A percentile compares a stretch with the other conserved stretches of the same genome.
These are phyloP conservation scores for Zosterops borbonicus DNA, from an alignment of 2,113 vertebrate species.

Conservation along the genomic window DNA sequence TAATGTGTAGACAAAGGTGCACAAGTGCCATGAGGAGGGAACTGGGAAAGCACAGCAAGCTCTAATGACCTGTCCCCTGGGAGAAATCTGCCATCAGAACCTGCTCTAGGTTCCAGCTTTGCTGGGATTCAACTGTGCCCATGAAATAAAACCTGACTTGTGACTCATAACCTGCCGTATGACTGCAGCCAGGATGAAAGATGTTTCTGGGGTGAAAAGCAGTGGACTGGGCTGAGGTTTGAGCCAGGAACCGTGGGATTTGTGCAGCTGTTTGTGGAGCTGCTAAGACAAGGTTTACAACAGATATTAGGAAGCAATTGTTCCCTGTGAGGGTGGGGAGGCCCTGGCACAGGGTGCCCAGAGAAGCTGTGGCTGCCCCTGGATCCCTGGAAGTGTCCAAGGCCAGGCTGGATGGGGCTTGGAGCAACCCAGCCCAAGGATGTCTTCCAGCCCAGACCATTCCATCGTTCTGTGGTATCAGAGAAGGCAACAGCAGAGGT, in stretches of 20 bases:
- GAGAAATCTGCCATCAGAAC: background rate
- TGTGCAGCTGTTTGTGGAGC: background rate
- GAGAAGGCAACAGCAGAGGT: background rate
- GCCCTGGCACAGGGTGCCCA: background rate
- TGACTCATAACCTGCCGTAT: background rate
- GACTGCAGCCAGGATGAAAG: background rate
- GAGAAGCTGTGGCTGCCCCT: background rate
- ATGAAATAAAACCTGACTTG: background rate
- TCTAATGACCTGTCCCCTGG: too few relatives aligned
- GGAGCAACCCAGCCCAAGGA: background rate
- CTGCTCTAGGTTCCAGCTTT: background rate
- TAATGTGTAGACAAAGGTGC: background rate
- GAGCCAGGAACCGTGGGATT: background rate
- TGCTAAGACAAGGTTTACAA: background rate
- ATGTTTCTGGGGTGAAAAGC: background rate
- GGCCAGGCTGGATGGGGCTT: accelerated
- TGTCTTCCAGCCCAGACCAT: background rate
- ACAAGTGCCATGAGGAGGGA: accelerated
- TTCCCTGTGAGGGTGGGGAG: accelerated
- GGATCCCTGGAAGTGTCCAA: background rate
- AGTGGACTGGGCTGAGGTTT: background rate
- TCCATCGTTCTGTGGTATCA: background rate
- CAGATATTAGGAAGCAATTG: background rate
- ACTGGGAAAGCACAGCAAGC: background rate
- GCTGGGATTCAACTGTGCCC: background rate